A percentile compares a stretch with the other conserved stretches of the same genome.
phyloP scores from a whole-genome alignment of 2,888 invertebrate species.

The Didymodactylos carnosus region DNA sequence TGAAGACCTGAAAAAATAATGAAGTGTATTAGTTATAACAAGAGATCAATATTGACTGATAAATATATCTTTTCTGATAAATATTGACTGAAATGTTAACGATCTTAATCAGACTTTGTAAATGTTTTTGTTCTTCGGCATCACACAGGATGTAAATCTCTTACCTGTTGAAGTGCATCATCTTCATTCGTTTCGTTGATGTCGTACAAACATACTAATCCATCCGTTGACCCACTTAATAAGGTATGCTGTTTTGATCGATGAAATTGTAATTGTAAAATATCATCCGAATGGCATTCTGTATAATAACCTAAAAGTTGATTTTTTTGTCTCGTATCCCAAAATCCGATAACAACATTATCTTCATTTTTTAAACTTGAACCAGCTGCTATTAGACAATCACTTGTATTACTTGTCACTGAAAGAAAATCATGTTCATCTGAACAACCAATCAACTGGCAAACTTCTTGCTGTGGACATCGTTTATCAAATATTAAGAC shows the following conservation, averaged over 20 bases:
- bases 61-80: too few species aligned
- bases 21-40: too few species aligned
- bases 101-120: too few species aligned
- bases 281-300: conserved; percentile 10
- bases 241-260: background rate
- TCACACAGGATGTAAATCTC: too few species aligned
- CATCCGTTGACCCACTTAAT: conserved; percentile 9
- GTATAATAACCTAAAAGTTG: background rate
- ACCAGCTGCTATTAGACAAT: background rate
- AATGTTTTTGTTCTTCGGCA: too few species aligned
- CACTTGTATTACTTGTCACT: background rate
- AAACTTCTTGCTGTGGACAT: background rate
- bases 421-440: background rate
- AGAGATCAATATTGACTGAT: too few species aligned
- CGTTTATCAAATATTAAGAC: background rate
- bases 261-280: conserved; percentile 6
- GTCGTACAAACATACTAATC: conserved; percentile 13
- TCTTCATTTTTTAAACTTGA: background rate
- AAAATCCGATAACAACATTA: background rate
- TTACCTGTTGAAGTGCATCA: background rate
- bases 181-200: background rate
- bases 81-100: too few species aligned
- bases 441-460: background rate
- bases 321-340: background rate
- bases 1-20: background rate